Evolutionary conservation across 2,888 invertebrate species (phyloP), one percentile per base, ranked within the genome.

Genomic region (Crematogaster levior): DNA sequence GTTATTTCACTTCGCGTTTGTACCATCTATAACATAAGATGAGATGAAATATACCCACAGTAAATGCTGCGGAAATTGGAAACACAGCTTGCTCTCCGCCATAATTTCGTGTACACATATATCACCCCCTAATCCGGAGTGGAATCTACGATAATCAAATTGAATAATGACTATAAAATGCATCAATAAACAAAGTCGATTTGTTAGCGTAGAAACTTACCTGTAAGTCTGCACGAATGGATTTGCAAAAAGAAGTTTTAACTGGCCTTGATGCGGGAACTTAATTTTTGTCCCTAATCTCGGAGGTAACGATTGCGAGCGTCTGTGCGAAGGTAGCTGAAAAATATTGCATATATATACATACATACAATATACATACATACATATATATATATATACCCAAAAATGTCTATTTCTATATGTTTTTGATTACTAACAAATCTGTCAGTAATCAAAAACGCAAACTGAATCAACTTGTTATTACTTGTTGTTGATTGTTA

Each of bases 61-160:
- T 86, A 99, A 95, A 94, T 98, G 98, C 90, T 97, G 97, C 0
- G 99, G 99, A 94, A 99, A 96, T 65, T 96, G 95, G 92, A 97
- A 98, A 91, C 98, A 97, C 12, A 98, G 95, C 92, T 97, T 97
- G 89, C 98, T 97, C 94, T 99, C 99, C 0, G 98, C 97, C 97
- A 99, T 97, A 68, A 98, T 96, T 94, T 99, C 99, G 92, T 98
- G 98, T 3, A 99, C 98, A 87, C 97, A 98, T 72, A 99, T 98
- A 94, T 99, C 98, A 1, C 98, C 98, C 0, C 98, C 98, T 37
- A 98, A 95, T 0, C 98, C 98, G 0, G 99, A 98, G 93, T 98
- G 98, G 94, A 99, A 97, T 75, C 98, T 96, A 94, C 97, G 98
- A 60, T 4, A 56, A 27, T 21, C 4, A 43, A 5, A 68, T 51